Evolutionary conservation across 2,888 invertebrate species (phyloP), one percentile per base, ranked within the genome.

Genomic region (Metellina segmentata): DNA sequence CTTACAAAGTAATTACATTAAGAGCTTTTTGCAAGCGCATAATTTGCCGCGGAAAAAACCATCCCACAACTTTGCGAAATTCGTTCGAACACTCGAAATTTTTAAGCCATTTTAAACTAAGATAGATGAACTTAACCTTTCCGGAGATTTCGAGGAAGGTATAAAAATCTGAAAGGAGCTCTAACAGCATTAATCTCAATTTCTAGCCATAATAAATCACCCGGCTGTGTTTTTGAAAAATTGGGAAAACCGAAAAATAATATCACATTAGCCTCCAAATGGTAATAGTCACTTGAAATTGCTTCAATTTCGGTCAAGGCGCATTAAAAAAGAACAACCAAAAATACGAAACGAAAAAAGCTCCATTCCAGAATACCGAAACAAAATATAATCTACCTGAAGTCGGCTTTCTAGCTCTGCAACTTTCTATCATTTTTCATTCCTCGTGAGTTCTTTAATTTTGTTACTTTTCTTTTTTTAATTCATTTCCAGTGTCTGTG

Each of bases 311-410:
- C 61, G 61, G 53, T 34, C 34, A 34, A 34, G 34, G 34, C 34
- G 34, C 34, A 34, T 34, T 34, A 34, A 34, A 34, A 34, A 34
- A 34, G 20, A 81, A 53, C 53, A 81, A 81, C 34, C 11, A 61
- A 81, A 81, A 81, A 81, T 13, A 81, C 16, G 53, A 69, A 53
- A 34, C 34, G 19, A 69, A 81, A 69, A 81, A 48, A 70, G 61
- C 20, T 86, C 52, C 78, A 69, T 71, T 49, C 78, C 70, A 69
- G 69, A 19, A 71, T 77, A 78, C 34, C 52, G 61, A 34, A 85
- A 82, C 81, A 85, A 87, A 88, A 75, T 81, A 74, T 75, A 88
- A 88, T 88, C 81, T 81, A 88, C 88, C 88, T 88, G 81, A 48
- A 69, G 70, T 70, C 77, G 85, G 49, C 88, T 81, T 88, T 81